Evolutionary conservation across 2,888 invertebrate genomes (phyloP).

Genomic region (Brachypterus glaber): DNA sequence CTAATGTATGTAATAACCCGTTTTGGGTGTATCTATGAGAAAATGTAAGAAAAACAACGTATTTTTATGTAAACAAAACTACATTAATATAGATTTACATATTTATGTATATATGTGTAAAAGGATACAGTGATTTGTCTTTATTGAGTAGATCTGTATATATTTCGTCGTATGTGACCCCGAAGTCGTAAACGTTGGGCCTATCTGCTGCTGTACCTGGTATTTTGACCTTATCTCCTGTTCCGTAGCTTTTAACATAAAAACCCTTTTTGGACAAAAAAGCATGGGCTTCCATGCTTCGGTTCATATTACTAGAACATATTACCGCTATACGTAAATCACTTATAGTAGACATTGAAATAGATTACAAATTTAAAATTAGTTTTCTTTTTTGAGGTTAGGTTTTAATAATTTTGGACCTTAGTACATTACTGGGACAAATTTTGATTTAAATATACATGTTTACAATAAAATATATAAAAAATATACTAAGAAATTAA

Average conservation of each 20-base stretch:
- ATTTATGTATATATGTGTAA: constrained; percentile 13
- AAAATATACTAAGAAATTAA: too few species aligned
- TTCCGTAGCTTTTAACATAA: constrained; percentile 87
- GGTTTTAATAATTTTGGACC: too few species aligned
- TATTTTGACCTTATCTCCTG: constrained; percentile 91
- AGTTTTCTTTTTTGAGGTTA: background rate
- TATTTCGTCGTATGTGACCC: constrained; percentile 89
- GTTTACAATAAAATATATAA: too few species aligned
- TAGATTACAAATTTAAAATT: too few species aligned
- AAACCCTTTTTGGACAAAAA: constrained; percentile 96
- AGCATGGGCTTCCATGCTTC: constrained; percentile 99
- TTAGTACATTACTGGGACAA: too few species aligned
- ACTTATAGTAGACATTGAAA: constrained; percentile 31
- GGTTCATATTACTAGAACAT: constrained; percentile 99
- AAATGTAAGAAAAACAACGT: constrained; percentile 42
- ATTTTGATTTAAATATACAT: too few species aligned
- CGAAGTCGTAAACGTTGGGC: constrained; percentile 97
- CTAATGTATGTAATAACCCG: constrained; percentile 95
- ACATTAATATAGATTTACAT: background rate
- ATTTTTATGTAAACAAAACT: background rate
- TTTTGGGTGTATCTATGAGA: constrained; percentile 71
- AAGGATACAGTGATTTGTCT: constrained; percentile 72
- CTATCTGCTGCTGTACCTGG: constrained; percentile 89
- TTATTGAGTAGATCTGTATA: constrained; percentile 84
- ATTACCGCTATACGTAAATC: constrained; percentile 82